Percentiles rank a stretch among this genome's conserved stretches.
Evolutionary conservation across 37 sponge, comb jelly and placozoan genomes (phyloP).

Genomic region (Haliclona indistincta): DNA sequence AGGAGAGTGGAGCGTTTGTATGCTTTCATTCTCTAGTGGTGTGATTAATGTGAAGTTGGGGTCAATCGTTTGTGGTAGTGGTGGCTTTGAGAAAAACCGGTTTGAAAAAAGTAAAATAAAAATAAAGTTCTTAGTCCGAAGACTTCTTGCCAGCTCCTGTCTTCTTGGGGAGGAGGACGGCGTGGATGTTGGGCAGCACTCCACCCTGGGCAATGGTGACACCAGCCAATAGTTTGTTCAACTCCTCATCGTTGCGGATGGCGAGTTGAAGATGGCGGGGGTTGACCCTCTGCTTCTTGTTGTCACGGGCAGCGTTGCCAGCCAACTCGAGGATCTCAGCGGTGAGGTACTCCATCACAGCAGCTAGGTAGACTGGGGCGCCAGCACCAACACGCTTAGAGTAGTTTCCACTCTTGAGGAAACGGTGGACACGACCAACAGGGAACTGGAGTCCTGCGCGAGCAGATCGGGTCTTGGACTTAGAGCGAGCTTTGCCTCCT

Average conservation of each 20-base stretch:
- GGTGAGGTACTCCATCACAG: constrained; percentile 98
- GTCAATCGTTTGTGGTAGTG: constrained; percentile 36
- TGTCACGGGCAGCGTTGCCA: constrained; percentile 99
- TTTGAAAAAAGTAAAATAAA: constrained; percentile 13
- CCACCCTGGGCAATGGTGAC: constrained; percentile 99
- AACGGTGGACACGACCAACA: constrained; percentile 97
- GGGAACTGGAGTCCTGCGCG: constrained; percentile 99
- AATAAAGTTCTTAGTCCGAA: constrained; percentile 42
- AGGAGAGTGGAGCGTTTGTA: too few relatives aligned
- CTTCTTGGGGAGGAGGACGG: constrained; percentile 98
- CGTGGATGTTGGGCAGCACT: constrained; percentile 99
- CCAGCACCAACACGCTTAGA: constrained; percentile 95
- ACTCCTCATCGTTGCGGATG: constrained; percentile 98
- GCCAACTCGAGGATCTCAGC: constrained; percentile 99
- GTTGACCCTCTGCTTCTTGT: constrained; percentile 99
- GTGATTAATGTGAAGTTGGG: too few relatives aligned
- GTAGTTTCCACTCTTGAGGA: constrained; percentile 90
- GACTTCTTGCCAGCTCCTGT: constrained; percentile 66
- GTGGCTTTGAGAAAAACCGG: constrained; percentile 79
- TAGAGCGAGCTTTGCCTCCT: constrained; percentile 95
- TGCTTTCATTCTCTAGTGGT: too few relatives aligned
- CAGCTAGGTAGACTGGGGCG: constrained; percentile 99
- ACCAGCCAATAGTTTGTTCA: constrained; percentile 97
- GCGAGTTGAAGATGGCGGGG: constrained; percentile 99
- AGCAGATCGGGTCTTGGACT: constrained; percentile 93